Base-by-base conservation (phyloP, 37 sponge, comb jelly and placozoan genomes). In the Chondrilla cf. caribensis region DNA sequence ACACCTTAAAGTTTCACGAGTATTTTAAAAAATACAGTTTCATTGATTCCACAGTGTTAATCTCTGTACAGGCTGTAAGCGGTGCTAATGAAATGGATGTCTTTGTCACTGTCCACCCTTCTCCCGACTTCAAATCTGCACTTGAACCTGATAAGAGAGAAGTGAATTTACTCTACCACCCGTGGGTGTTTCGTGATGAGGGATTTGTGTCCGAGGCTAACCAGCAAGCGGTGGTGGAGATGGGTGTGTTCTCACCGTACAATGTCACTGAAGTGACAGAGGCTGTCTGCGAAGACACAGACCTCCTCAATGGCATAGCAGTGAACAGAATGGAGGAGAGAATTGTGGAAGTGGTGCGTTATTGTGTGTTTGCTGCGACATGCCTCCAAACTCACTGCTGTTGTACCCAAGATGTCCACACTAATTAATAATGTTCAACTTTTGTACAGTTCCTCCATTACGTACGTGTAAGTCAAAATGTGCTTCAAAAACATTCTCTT, bases 151-250 rank as follows among this genome's bases (percentile, higher is more conserved):
- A 57, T 19, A 51, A 32, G n/a, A 60, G 79, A 35, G 70, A 87
- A 21, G 43, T 87, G 24, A 87, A 87, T 70, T 8, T 87, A 18
- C 33, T 87, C 42, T 82, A 72, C 78, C 87, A 82, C 70, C 75
- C 54, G 42, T 82, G 87, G 87, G 67, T 77, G 28, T 78, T 85
- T 64, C 65, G 60, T 38, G 55, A 65, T 9, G 32, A 66, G 21
- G 70, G 33, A 11, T 44, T 3, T 25, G 22, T 26, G 29, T 2
- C 9, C 14, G 21, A 57, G 58, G 80, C 18, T 28, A 43, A 41
- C 70, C 33, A 33, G 58, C 59, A 55, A 2, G 58, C 40, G 32
- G 25, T 51, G 22, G 58, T 79, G 17, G 79, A 79, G 19, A 57
- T 79, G 79, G 76, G 76, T n/a, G 38, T 73, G 44, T 73, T 39